Evolutionary conservation across 2,797 vertebrate genomes (phyloP), one percentile per base, ranked within the genome.

Genomic region (Sorex maritimensis): DNA sequence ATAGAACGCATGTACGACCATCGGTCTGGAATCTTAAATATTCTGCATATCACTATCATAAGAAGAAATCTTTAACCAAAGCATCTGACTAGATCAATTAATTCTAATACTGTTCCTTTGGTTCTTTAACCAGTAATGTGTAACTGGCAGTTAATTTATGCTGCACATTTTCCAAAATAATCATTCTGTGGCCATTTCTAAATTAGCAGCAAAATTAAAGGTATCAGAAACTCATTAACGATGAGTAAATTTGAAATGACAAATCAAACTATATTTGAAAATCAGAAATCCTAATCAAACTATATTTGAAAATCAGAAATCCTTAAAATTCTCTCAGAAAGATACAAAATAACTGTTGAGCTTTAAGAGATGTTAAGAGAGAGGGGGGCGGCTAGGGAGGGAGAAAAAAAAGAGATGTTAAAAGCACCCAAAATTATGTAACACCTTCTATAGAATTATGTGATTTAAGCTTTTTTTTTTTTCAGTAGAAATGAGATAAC

Each of bases 111-210:
- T 83, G 7, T 69, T 24, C 74, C 52, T 69, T 71, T 65, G 73
- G 19, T 71, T 14, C 23, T 89, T 92, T 87, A 73, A 74, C 15
- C 78, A 72, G 15, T 19, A 73, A 78, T 3, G 52, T 0, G 5
- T 41, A 55, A 61, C 17, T 86, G 17, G 24, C n/a, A 82, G 24
- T 68, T 63, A 78, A 86, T 65, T 80, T 81, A 58, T 90, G 30
- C 23, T 79, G 93, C 14, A 6, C 67, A 82, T 34, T 4, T 82
- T 49, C 38, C 11, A 85, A 92, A 93, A 77, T 52, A 88, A 88
- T 84, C 38, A 88, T 52, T 71, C 15, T 85, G 21, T 84, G 14
- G 15, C 87, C 80, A 86, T 65, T 79, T 38, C 14, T 79, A 58
- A 58, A 19, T 58, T 58, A 14, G 11, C 26, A 41, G 26, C 21